Base-by-base conservation (phyloP, 35 echinoderm and acorn worm species). In the Chiridota heheva region DNA sequence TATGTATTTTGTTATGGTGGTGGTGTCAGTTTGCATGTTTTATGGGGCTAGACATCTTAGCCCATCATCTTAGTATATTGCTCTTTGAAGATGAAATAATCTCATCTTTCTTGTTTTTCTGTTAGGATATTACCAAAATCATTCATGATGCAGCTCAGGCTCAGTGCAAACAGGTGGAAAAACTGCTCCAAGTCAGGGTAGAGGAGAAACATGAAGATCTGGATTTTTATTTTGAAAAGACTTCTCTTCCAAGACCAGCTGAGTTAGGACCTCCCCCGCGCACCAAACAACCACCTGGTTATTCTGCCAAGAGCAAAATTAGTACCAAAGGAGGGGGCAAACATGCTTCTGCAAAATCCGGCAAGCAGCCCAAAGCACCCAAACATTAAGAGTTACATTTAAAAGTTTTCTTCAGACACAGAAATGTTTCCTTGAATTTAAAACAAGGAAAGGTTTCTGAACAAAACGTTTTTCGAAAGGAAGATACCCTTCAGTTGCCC, bases 191-290 rank as follows among this genome's bases (percentile, higher is more conserved):
- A 57, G 58, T 81, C 12, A 84, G 72, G 41, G 71, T 98, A 1
- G 88, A 98, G 63, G 95, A 91, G 39, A 81, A 36, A 34, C 84
- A 88, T 67, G 89, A 91, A 27, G 80, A 77, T 56, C 46, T 91
- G 37, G 73, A 84, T 22, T 92, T 81, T 59, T 88, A 88, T 55
- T 72, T 92, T 2, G 78, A 92, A 67, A 98, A 92, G 64, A 98
- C 95, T 2, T 71, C 85, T 17, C 75, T 98, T 22, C 95, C 95
- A 16, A 87, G 95, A 69, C 89, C 95, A 47, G 79, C 62, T 20
- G 84, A 70, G 62, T 69, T 98, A 3, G 95, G 95, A 30, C 71
- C 95, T 35, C 95, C 95, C 6, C 88, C 95, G 46, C 70, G 89
- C 37, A 98, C 80, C 72, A 91, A 89, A 56, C 67, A 60, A 8